A percentile compares a stretch with the other conserved stretches of the same genome.
Evolutionary conservation across 2,113 vertebrate species (phyloP).

Genomic region (Terrapene triunguis): DNA sequence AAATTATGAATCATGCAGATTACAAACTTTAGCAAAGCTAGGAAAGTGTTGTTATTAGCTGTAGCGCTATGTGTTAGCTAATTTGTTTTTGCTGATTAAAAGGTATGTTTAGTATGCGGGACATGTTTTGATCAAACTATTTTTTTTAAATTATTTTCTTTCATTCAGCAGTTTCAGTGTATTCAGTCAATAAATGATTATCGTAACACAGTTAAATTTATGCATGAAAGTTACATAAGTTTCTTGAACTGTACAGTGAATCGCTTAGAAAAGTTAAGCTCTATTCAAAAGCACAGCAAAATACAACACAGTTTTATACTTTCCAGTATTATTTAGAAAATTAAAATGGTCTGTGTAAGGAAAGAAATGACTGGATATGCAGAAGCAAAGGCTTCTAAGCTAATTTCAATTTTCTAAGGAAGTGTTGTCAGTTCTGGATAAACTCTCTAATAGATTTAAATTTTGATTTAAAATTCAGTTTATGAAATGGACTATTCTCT

Average conservation of each 20-base stretch:
- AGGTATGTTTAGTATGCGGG: not conserved
- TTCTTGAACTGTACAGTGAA: not conserved
- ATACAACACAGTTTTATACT: not conserved
- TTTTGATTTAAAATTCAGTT: constrained; percentile 54
- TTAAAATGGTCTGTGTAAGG: constrained; percentile 5
- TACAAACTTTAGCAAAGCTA: not conserved
- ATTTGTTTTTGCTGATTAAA: not conserved
- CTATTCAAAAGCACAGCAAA: not conserved
- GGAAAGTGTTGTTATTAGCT: too few relatives aligned
- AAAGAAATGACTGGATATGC: constrained; percentile 13
- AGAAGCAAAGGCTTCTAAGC: constrained; percentile 28
- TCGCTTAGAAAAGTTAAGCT: not conserved
- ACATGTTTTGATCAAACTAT: not conserved
- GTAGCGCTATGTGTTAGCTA: not conserved
- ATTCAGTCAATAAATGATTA: not conserved
- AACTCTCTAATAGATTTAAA: constrained; percentile 57
- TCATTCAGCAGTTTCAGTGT: not conserved
- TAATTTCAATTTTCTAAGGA: constrained; percentile 53
- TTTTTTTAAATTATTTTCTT: not conserved
- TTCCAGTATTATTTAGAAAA: not conserved
- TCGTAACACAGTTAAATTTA: not conserved
- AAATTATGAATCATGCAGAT: not conserved
- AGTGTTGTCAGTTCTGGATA: constrained; percentile 61
- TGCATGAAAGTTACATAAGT: not conserved
- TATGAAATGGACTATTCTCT: constrained; percentile 54